phyloP scores from a whole-genome alignment of 1,140 invertebrate species.

The Brachystomella parvula region DNA sequence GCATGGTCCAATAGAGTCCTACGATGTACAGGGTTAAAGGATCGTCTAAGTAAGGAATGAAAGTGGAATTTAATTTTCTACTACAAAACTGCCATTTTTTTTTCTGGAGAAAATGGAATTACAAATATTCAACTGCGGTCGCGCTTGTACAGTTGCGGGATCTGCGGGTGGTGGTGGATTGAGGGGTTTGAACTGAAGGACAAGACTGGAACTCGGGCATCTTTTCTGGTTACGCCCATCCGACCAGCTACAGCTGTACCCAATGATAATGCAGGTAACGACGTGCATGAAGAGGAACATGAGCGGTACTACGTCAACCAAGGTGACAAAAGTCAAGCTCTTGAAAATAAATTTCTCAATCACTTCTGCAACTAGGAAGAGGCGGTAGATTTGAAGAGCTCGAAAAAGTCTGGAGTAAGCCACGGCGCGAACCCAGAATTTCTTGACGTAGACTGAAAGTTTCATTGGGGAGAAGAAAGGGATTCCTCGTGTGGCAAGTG shows the following conservation, averaged over 20 bases:
- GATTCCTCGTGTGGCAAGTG: background rate
- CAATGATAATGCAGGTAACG: slow-evolving; percentile 11
- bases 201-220: background rate
- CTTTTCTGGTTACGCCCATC: background rate
- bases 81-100: no score
- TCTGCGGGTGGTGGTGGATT: background rate
- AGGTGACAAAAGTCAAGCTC: slow-evolving; percentile 28
- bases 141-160: background rate
- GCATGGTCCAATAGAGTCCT: slow-evolving; percentile 27
- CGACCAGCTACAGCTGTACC: background rate
- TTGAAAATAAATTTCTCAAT: slow-evolving; percentile 30
- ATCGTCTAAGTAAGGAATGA: slow-evolving; percentile 8
- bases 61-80: background rate
- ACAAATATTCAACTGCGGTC: background rate
- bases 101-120: no score
- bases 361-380: slow-evolving; percentile 13
- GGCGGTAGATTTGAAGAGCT: slow-evolving; percentile 26
- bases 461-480: background rate
- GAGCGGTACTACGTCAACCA: slow-evolving; percentile 32
- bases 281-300: slow-evolving; percentile 27
- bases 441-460: slow-evolving; percentile 1
- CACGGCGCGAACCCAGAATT: slow-evolving; percentile 5
- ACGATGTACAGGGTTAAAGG: slow-evolving; percentile 16
- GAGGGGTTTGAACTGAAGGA: background rate
- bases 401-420: slow-evolving; percentile 21